Percentiles rank a stretch among this genome's conserved stretches.
Evolutionary conservation across 1,140 invertebrate species (phyloP).

Genomic region (Latrodectus geometricus): DNA sequence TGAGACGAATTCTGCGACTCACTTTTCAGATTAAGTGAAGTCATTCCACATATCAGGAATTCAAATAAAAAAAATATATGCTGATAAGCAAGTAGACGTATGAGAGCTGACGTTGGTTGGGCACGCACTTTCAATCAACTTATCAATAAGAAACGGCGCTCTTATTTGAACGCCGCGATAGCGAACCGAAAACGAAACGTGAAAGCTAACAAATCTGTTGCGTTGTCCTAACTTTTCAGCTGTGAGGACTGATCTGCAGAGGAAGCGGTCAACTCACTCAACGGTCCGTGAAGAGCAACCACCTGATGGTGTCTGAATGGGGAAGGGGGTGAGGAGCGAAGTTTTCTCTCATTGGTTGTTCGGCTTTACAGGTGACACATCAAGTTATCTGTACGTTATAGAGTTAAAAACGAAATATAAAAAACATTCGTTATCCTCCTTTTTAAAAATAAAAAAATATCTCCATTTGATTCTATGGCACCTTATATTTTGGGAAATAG

Average conservation of each 20-base stretch:
- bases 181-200: neutral
- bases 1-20: neutral
- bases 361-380: conserved; percentile 30
- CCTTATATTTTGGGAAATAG: neutral
- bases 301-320: conserved; percentile 23
- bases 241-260: neutral
- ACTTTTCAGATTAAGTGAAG: neutral
- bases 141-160: neutral
- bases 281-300: conserved; percentile 56
- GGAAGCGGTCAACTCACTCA: conserved; percentile 54
- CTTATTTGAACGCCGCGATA: neutral
- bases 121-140: neutral
- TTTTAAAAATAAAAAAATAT: conserved; percentile 4
- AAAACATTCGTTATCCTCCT: neutral
- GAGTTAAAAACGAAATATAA: conserved; percentile 6
- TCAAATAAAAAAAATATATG: conserved; percentile 4
- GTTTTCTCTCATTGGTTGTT: conserved; percentile 23
- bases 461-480: neutral
- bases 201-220: neutral
- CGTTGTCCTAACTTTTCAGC: neutral
- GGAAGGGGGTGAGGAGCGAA: neutral
- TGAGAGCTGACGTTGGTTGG: neutral
- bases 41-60: conserved; percentile 17
- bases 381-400: neutral
- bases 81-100: neutral